Percentiles rank a stretch among this genome's conserved stretches.
Evolutionary conservation across 2,797 vertebrate genomes (phyloP).

Genomic region (Sardinella longiceps): DNA sequence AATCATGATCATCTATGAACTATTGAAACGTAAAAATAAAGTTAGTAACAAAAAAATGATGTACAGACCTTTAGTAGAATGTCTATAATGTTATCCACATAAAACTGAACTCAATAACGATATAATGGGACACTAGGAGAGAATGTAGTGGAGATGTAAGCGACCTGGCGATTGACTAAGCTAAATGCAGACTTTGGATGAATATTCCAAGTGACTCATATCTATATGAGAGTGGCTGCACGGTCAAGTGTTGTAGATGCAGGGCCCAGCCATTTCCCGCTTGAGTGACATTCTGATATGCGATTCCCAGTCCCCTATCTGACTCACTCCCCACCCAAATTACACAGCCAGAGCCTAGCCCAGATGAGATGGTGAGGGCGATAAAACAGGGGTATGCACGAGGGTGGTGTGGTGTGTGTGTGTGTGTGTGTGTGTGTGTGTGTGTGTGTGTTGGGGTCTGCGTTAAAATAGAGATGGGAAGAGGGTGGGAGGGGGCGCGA

Average conservation of each 20-base stretch:
- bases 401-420: conserved; percentile 4
- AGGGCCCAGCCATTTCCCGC: not conserved
- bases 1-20: not conserved
- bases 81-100: not conserved
- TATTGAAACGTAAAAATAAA: not conserved
- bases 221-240: not conserved
- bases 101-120: not conserved
- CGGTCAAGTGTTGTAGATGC: not conserved
- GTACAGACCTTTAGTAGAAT: not conserved
- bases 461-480: conserved; percentile 39
- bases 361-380: conserved; percentile 64
- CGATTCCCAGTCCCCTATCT: not conserved
- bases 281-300: not conserved
- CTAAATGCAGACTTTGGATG: not conserved
- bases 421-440: conserved; percentile 8
- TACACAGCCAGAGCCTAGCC: conserved; percentile 42
- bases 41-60: not conserved
- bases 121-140: not conserved
- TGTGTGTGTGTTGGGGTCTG: not conserved
- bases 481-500: conserved; percentile 51
- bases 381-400: conserved; percentile 61
- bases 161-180: not conserved
- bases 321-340: not conserved
- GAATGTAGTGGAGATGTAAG: not conserved
- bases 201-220: not conserved